phyloP scores from a whole-genome alignment of 1,140 invertebrate genomes.

The Drosophila subpulchrella region DNA sequence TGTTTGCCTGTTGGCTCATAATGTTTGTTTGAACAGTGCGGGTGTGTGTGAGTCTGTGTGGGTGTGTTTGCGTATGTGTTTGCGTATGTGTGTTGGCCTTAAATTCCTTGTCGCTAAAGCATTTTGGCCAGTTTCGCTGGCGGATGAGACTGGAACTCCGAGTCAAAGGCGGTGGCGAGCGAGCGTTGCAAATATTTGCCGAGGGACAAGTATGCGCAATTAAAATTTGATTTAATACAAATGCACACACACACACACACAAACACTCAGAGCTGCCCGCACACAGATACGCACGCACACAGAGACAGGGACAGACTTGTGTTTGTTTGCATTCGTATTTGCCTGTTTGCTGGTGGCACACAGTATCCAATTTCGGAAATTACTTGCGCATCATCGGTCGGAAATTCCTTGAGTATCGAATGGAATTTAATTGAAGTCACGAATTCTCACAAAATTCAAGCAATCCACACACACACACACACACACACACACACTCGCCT shows the following conservation, averaged over 20 bases:
- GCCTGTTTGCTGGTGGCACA: constrained; percentile 72
- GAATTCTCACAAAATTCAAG: constrained; percentile 78
- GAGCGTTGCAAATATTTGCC: constrained; percentile 76
- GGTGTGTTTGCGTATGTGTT: constrained; percentile 6
- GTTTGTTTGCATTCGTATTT: constrained; percentile 46
- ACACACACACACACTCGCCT: constrained; percentile 22
- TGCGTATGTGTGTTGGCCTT: constrained; percentile 55
- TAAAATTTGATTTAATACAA: constrained; percentile 83
- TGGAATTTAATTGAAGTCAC: constrained; percentile 84
- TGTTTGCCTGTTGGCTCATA: constrained; percentile 71
- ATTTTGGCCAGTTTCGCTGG: constrained; percentile 47
- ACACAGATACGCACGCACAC: constrained; percentile 3
- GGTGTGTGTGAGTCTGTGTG: constrained; percentile 26
- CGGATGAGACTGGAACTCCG: constrained; percentile 9
- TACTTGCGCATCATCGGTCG: constrained; percentile 80
- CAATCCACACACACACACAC: constrained; percentile 48
- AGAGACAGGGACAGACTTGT: constrained; percentile 20
- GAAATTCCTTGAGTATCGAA: constrained; percentile 83
- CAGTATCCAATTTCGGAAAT: constrained; percentile 81
- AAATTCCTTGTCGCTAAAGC: constrained; percentile 78
- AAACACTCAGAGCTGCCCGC: not conserved
- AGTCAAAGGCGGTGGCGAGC: constrained; percentile 75
- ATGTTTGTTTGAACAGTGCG: constrained; percentile 64
- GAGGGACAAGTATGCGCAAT: constrained; percentile 82
- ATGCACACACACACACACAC: constrained; percentile 56